These are phyloP conservation scores for Bagarius yarrelli DNA, from an alignment of 2,113 vertebrate species.

Conservation along the genomic window DNA sequence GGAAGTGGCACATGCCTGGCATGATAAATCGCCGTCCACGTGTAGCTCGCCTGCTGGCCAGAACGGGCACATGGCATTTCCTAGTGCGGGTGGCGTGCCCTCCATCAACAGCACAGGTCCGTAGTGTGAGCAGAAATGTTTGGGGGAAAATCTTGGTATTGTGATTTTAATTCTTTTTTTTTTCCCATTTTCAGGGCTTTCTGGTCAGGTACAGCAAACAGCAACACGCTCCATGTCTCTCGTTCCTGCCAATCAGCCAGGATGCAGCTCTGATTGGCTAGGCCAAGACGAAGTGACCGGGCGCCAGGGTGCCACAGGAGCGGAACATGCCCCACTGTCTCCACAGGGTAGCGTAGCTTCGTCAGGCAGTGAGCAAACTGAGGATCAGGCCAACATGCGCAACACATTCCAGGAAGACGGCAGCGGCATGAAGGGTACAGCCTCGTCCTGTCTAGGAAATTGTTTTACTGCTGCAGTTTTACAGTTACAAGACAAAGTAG, in stretches of 20 bases:
- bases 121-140: neutral
- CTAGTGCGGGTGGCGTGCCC: slow-evolving; percentile 73
- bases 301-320: slow-evolving; percentile 72
- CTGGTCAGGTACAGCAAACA: slow-evolving; percentile 84
- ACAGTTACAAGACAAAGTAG: neutral
- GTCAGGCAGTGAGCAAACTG: slow-evolving; percentile 92
- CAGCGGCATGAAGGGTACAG: slow-evolving; percentile 91
- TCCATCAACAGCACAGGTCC: slow-evolving; percentile 84
- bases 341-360: slow-evolving; percentile 94
- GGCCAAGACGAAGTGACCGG: slow-evolving; percentile 77
- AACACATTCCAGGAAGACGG: slow-evolving; percentile 93
- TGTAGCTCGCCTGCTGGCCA: slow-evolving; percentile 76
- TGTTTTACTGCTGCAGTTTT: neutral
- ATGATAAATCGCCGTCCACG: slow-evolving; percentile 79
- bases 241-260: slow-evolving; percentile 78
- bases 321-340: slow-evolving; percentile 90
- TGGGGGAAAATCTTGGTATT: neutral
- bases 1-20: slow-evolving; percentile 79
- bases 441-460: neutral
- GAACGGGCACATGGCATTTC: slow-evolving; percentile 86
- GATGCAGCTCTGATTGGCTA: slow-evolving; percentile 81
- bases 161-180: neutral
- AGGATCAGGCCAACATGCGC: slow-evolving; percentile 80
- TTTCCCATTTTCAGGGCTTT: slow-evolving; percentile 63
- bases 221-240: slow-evolving; percentile 86